These are phyloP conservation scores for Erynnis tages DNA, from an alignment of 2,888 invertebrate genomes.

Conservation along the genomic window DNA sequence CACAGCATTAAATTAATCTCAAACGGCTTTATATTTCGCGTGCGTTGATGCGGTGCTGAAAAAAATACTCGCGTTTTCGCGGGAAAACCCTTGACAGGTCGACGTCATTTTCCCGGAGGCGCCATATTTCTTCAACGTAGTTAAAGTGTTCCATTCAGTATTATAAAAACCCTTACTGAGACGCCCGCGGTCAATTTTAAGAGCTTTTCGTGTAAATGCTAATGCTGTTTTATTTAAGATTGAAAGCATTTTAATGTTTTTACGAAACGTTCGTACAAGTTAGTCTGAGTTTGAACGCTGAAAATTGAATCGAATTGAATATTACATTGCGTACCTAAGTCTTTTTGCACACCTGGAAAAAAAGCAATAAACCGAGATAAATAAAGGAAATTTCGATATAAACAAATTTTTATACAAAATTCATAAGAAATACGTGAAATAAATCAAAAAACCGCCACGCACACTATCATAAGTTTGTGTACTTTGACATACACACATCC, in stretches of 20 bases:
- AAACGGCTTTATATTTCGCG: not conserved
- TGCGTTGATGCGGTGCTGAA: conserved; percentile 6
- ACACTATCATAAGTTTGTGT: too few species aligned
- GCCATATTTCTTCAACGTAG: conserved; percentile 29
- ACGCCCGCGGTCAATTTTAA: conserved; percentile 25
- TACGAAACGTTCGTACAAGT: not conserved
- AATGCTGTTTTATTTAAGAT: conserved; percentile 2
- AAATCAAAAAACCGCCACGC: too few species aligned
- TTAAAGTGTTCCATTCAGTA: conserved; percentile 30
- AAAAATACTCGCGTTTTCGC: conserved; percentile 28
- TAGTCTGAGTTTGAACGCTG: too few species aligned
- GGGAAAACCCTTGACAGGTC: conserved; percentile 33
- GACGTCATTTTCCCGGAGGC: conserved; percentile 31
- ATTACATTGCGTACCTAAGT: too few species aligned
- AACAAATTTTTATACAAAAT: too few species aligned
- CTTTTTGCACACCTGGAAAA: too few species aligned
- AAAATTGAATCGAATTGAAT: too few species aligned
- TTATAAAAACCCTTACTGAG: conserved; percentile 23
- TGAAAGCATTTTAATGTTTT: conserved; percentile 1
- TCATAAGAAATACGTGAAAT: too few species aligned
- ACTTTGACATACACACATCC: too few species aligned
- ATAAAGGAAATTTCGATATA: too few species aligned
- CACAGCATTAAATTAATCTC: conserved; percentile 12
- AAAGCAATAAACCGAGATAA: too few species aligned
- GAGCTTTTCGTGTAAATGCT: conserved; percentile 12